These are phyloP conservation scores for Sarcophaga carnaria DNA, from an alignment of 2,888 invertebrate genomes.

Conservation along the genomic window DNA sequence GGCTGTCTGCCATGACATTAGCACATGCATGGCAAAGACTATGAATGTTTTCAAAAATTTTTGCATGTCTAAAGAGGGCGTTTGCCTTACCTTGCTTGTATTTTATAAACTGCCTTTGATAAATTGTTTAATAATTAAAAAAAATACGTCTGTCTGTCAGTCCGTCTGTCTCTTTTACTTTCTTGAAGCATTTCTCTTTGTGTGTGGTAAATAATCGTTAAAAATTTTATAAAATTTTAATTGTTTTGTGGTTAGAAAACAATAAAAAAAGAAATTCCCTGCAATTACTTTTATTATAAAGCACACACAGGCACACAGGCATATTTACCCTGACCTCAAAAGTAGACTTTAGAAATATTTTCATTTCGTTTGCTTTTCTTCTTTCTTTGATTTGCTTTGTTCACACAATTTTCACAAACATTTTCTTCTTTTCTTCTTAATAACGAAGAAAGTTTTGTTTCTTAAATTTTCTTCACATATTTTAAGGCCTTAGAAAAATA, in stretches of 20 bases:
- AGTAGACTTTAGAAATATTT: slow-evolving; percentile 57
- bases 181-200: neutral
- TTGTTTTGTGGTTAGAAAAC: slow-evolving; percentile 4
- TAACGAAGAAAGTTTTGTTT: slow-evolving; percentile 51
- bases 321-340: slow-evolving; percentile 42
- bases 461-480: slow-evolving; percentile 56
- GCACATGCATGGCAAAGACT: neutral
- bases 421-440: slow-evolving; percentile 36
- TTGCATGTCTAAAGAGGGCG: slow-evolving; percentile 72
- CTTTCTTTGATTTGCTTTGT: slow-evolving; percentile 23
- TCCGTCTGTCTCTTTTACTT: slow-evolving; percentile 73
- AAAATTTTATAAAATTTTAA: neutral
- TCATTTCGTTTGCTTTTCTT: slow-evolving; percentile 13
- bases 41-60: slow-evolving; percentile 15
- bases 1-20: slow-evolving; percentile 44
- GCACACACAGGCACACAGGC: neutral
- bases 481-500: slow-evolving; percentile 52
- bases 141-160: slow-evolving; percentile 24
- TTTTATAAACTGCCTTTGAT: slow-evolving; percentile 64
- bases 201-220: neutral
- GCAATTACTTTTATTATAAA: neutral
- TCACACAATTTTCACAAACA: neutral
- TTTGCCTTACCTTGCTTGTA: slow-evolving; percentile 70
- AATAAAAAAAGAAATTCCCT: no score
- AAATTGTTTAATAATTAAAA: slow-evolving; percentile 78